Percentiles rank a stretch among this genome's conserved stretches.
These are phyloP conservation scores for Origma solitaria DNA, from an alignment of 2,113 vertebrate species.

Conservation along the genomic window DNA sequence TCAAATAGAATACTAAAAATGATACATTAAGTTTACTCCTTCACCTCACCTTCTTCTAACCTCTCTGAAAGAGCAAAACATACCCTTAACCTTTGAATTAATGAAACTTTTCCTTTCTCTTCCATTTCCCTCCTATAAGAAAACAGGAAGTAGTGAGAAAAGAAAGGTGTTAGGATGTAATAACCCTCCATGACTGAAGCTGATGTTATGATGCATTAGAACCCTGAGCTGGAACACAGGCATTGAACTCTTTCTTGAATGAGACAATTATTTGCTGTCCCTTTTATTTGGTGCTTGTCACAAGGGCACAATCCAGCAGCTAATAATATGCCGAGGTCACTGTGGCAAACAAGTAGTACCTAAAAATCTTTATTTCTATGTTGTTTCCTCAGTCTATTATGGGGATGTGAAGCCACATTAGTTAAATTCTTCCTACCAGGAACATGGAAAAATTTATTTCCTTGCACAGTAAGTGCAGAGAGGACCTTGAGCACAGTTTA, in stretches of 20 bases:
- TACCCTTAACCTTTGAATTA: background rate
- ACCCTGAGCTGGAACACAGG: background rate
- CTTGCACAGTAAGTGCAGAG: background rate
- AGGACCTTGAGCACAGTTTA: background rate
- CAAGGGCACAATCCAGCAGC: background rate
- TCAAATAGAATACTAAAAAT: constrained; percentile 10
- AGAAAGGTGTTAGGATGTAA: background rate
- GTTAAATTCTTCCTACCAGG: background rate
- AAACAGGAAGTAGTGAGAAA: background rate
- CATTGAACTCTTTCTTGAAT: background rate
- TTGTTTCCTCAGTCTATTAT: background rate
- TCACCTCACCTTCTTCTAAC: background rate
- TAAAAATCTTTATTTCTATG: background rate
- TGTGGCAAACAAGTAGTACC: background rate
- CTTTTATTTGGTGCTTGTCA: background rate
- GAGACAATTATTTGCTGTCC: background rate
- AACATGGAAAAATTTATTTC: background rate
- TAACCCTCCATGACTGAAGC: background rate
- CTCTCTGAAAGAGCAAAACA: background rate
- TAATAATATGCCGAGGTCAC: background rate
- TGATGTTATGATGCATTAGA: background rate
- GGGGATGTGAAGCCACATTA: background rate
- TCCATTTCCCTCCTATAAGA: background rate
- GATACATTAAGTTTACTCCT: background rate
- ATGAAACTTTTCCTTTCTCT: background rate